Percentiles rank a stretch among this genome's conserved stretches.
phyloP scores from a whole-genome alignment of 2,888 invertebrate genomes.

The Sinotaia quadrata region DNA sequence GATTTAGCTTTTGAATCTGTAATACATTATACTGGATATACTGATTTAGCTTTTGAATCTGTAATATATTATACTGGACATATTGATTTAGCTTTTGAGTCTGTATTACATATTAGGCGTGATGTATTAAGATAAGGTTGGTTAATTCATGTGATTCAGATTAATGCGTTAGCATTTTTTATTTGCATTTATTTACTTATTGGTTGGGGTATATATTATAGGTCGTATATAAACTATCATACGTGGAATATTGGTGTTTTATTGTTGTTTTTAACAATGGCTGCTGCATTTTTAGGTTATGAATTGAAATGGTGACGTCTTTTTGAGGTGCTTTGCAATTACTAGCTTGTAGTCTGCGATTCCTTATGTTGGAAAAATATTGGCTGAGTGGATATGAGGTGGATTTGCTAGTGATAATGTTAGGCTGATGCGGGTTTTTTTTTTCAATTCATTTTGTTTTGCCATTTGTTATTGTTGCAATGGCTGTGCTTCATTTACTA shows the following conservation, averaged over 20 bases:
- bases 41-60: conserved; percentile 80
- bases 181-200: conserved; percentile 81
- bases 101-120: conserved; percentile 79
- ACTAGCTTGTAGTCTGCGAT: conserved; percentile 83
- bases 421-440: conserved; percentile 84
- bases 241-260: conserved; percentile 80
- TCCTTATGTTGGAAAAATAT: conserved; percentile 78
- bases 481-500: conserved; percentile 79
- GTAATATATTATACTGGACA: conserved; percentile 81
- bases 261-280: conserved; percentile 81
- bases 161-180: conserved; percentile 83
- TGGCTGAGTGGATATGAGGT: conserved; percentile 84
- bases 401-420: conserved; percentile 83
- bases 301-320: conserved; percentile 81
- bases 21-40: conserved; percentile 81
- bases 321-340: conserved; percentile 87
- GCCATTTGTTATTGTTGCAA: conserved; percentile 79
- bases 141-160: conserved; percentile 79
- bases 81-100: conserved; percentile 80
- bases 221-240: conserved; percentile 72
- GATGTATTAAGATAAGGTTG: conserved; percentile 82
- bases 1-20: conserved; percentile 80
- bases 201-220: conserved; percentile 79
- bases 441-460: conserved; percentile 83
- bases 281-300: conserved; percentile 84